Base-by-base conservation (phyloP, 30 jellyfish, hydroid and myxozoan genomes). In the Hydractinia echinata region DNA sequence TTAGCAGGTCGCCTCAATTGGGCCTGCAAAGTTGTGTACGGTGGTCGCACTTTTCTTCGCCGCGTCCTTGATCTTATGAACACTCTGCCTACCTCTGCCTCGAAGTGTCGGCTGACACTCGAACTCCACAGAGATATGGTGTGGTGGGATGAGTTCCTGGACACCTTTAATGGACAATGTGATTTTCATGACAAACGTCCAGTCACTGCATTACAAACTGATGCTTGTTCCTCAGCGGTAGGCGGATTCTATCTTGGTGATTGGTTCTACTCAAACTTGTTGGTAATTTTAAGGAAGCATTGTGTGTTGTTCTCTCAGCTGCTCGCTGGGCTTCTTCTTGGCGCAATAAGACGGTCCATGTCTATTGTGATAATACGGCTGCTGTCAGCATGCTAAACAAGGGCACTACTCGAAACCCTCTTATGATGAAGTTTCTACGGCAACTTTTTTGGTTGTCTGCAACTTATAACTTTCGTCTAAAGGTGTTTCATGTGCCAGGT, bases 251-350 rank as follows among this genome's bases (percentile, higher is more conserved):
- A 11, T 58, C 15, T 11, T 58, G 69, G 69, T 58, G 69, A 58
- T 16, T 58, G 69, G 69, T 16, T 58, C 69, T 58, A 58, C 19
- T 58, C 69, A 11, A 58, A 58, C 19, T 58, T 58, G 18, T 16
- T 11, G 69, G 69, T 58, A 11, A 73, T 53, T 53, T 39, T 44
- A 73, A 73, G 44, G 83, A 73, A 51, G 69, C 83, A 10, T 53
- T 39, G 49, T 50, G 66, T 73, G 54, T 73, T 20, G 50, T 16
- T 19, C 14, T 73, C 51, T 67, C 82, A 7, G 83, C 83, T 73
- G n/a, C 13, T 66, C 72, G 73, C 73, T 39, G 83, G 83, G 83
- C 83, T 51, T 58, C 83, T 14, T 6, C 71, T 19, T 73, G 83
- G 83, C 14, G 51, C 10, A 73, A 73, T 53, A 51, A 73, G 71